Conservation (phyloP, 1,140 invertebrate species). For the Stenopsyche tienmushanensis region DNA sequence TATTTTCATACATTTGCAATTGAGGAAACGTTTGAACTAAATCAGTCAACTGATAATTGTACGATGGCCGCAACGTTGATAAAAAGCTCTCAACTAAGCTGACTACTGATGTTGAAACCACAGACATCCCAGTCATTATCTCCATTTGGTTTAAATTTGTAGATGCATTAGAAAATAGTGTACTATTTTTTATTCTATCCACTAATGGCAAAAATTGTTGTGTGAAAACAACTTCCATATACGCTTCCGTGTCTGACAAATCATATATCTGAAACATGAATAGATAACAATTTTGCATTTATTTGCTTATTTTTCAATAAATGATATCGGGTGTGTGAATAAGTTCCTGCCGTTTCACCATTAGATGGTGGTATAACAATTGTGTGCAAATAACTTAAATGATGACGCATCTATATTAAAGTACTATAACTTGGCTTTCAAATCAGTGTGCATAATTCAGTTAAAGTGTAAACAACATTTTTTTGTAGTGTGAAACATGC, state of each 20-base stretch:
- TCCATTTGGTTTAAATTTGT: conserved; percentile 50
- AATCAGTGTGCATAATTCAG: no score
- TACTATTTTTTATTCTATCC: conserved; percentile 53
- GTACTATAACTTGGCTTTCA: no score
- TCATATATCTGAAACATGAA: conserved; percentile 52
- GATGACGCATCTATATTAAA: no score
- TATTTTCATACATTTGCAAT: conserved; percentile 52
- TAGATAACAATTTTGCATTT: conserved; percentile 15
- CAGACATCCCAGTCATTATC: conserved; percentile 50
- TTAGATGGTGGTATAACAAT: no score
- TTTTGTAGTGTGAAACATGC: no score
- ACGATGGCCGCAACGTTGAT: conserved; percentile 50
- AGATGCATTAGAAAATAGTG: conserved; percentile 44
- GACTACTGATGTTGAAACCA: conserved; percentile 53
- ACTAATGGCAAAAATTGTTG: conserved; percentile 50
- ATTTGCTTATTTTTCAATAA: no score
- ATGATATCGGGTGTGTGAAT: no score
- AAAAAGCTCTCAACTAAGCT: conserved; percentile 53
- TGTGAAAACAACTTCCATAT: conserved; percentile 54
- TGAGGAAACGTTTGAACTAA: conserved; percentile 50
- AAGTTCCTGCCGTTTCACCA: no score
- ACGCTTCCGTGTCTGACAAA: conserved; percentile 52
- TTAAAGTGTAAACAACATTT: no score
- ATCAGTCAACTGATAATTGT: conserved; percentile 53
- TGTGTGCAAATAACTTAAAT: no score